Percentiles rank a stretch among this genome's conserved stretches.
phyloP scores from a whole-genome alignment of 2,888 invertebrate genomes.

The Ceratothoa steindachneri region DNA sequence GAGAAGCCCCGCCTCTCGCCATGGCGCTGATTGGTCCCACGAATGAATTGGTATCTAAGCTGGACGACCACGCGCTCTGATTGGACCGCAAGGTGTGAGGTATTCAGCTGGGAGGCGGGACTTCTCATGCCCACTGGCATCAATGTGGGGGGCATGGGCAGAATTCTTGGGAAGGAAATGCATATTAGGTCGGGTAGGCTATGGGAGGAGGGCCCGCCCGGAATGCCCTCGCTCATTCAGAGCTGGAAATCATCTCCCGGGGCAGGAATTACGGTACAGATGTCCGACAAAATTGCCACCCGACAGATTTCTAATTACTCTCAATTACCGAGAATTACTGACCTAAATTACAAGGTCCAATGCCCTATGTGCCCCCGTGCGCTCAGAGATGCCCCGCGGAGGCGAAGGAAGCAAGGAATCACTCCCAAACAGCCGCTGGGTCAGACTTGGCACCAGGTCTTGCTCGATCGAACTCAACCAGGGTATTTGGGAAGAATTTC shows the following conservation, averaged over 20 bases:
- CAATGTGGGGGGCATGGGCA: constrained; percentile 4
- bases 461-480: too few relatives aligned
- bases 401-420: too few relatives aligned
- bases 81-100: not conserved
- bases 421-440: too few relatives aligned
- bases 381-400: too few relatives aligned
- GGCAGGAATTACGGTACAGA: not conserved
- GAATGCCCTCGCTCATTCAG: not conserved
- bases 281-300: not conserved
- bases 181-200: not conserved
- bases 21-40: not conserved
- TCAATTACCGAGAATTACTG: not conserved
- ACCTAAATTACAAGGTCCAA: not conserved
- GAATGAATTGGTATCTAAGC: not conserved
- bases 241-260: not conserved
- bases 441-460: too few relatives aligned
- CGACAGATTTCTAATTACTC: not conserved
- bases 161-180: not conserved
- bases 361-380: not conserved
- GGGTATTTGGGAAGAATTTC: too few relatives aligned
- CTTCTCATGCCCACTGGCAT: constrained; percentile 3
- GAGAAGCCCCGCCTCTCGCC: not conserved
- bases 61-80: not conserved
- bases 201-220: not conserved
- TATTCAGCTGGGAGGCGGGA: not conserved